phyloP scores from a whole-genome alignment of 2,797 vertebrate species.

The Hybognathus amarus region DNA sequence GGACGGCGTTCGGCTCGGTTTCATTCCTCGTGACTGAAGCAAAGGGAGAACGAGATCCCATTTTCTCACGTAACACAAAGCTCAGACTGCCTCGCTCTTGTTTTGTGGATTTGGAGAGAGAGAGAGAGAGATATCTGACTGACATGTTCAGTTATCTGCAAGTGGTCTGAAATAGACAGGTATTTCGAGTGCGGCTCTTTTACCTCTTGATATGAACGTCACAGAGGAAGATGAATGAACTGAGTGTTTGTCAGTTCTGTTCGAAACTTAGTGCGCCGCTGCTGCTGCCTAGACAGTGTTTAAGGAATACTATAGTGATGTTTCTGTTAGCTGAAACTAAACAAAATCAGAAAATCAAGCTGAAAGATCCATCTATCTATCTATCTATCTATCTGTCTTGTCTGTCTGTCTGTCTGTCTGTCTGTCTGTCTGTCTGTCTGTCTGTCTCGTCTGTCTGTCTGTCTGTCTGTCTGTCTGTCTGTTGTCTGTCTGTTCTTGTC shows the following conservation, averaged over 20 bases:
- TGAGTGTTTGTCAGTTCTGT: not conserved
- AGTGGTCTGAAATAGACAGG: conserved; percentile 26
- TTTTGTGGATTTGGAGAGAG: not conserved
- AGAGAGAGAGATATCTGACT: conserved; percentile 23
- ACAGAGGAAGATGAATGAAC: conserved; percentile 5
- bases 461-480: too few relatives aligned
- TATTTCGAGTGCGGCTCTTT: not conserved
- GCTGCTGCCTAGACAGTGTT: too few relatives aligned
- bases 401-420: too few relatives aligned
- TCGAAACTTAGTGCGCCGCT: not conserved
- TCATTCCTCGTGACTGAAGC: conserved; percentile 32
- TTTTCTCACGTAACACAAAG: conserved; percentile 22
- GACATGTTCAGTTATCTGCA: conserved; percentile 34
- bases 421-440: too few relatives aligned
- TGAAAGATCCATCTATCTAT: too few relatives aligned
- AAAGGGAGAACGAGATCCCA: conserved; percentile 21
- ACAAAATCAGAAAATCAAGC: not conserved
- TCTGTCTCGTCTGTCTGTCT: too few relatives aligned
- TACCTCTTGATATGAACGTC: not conserved
- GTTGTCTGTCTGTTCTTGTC: too few relatives aligned
- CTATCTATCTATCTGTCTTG: too few relatives aligned
- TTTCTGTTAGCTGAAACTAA: too few relatives aligned
- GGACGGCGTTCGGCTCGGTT: conserved; percentile 20
- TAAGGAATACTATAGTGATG: not conserved
- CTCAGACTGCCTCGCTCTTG: not conserved